Conservation (phyloP, 2,888 invertebrate species). For the Adineta ricciae region DNA sequence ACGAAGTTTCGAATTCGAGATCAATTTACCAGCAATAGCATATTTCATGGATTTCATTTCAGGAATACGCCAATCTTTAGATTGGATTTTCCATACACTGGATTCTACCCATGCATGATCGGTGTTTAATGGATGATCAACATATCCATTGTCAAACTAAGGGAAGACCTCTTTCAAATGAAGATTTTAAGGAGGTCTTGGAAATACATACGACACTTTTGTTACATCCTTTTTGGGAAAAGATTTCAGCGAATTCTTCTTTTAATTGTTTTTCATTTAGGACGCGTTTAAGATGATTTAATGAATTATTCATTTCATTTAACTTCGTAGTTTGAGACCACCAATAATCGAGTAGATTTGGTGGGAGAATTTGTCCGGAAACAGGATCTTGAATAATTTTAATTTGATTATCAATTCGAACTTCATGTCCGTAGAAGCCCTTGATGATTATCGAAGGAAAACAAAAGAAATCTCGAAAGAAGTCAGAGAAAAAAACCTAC, state of each 20-base stretch:
- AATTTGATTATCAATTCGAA: neutral
- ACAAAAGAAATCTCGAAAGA: neutral
- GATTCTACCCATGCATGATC: slow-evolving; percentile 8
- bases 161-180: neutral
- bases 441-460: neutral
- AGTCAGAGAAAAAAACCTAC: neutral
- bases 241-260: slow-evolving; percentile 20
- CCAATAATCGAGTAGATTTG: neutral
- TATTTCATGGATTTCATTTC: neutral
- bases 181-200: neutral
- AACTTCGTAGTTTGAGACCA: neutral
- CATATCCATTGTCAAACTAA: slow-evolving; percentile 18
- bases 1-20: too few species aligned
- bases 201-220: neutral
- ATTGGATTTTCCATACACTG: slow-evolving; percentile 17
- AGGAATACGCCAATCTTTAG: slow-evolving; percentile 19
- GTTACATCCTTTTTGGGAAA: slow-evolving; percentile 16
- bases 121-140: slow-evolving; percentile 13
- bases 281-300: neutral
- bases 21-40: neutral
- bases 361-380: slow-evolving; percentile 8
- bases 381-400: slow-evolving; percentile 18
- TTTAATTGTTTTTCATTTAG: slow-evolving; percentile 11
- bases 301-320: neutral
- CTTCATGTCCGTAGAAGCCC: slow-evolving; percentile 19